A percentile compares a stretch with the other conserved stretches of the same genome.
phyloP scores from a whole-genome alignment of 2,113 vertebrate genomes.

The Prolemur simus region DNA sequence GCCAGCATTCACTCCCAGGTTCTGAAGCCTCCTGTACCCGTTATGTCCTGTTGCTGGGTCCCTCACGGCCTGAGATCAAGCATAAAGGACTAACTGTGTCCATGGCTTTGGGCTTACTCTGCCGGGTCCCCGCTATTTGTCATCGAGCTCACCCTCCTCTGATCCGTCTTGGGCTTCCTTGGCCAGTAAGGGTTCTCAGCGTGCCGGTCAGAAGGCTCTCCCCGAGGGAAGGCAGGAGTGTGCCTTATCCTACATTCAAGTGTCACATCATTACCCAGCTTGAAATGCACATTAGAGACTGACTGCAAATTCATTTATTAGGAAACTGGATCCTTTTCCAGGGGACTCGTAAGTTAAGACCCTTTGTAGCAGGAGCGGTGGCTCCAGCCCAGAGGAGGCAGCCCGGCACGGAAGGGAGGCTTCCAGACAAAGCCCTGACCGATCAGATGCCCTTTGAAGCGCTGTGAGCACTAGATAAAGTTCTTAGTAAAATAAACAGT shows the following conservation, averaged over 20 bases:
- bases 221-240: not conserved
- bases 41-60: not conserved
- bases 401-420: not conserved
- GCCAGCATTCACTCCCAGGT: not conserved
- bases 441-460: not conserved
- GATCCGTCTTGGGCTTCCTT: no score
- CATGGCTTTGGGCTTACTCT: not conserved
- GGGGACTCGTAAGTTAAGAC: not conserved
- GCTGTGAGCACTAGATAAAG: not conserved
- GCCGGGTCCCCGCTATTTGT: not conserved
- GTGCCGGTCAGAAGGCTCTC: not conserved
- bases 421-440: not conserved
- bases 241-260: rapidly evolving
- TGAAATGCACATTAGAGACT: rapidly evolving
- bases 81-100: rapidly evolving
- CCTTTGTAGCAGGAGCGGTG: not conserved
- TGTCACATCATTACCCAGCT: rapidly evolving
- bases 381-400: not conserved
- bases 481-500: conserved; percentile 29
- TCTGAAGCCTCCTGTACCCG: not conserved
- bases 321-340: not conserved
- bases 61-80: not conserved
- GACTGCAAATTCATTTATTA: not conserved
- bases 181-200: no score
- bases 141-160: no score